These are phyloP conservation scores for Leptodirus hochenwartii DNA, from an alignment of 2,888 invertebrate species.

Conservation along the genomic window DNA sequence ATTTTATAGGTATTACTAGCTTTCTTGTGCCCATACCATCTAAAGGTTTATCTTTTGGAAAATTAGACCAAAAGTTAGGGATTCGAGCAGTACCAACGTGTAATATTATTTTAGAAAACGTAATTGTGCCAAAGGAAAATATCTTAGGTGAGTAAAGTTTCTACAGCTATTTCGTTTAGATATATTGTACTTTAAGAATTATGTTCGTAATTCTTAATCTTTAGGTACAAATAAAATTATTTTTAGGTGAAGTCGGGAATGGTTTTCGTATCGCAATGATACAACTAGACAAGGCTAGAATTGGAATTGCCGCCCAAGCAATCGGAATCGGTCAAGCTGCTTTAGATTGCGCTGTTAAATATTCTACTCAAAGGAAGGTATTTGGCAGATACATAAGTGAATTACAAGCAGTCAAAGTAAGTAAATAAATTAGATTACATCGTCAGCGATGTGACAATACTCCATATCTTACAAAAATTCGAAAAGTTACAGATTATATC, in stretches of 20 bases:
- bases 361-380: constrained; percentile 43
- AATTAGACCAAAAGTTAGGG: constrained; percentile 53
- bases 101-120: constrained; percentile 47
- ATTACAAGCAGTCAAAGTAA: constrained; percentile 47
- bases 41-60: constrained; percentile 42
- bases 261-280: constrained; percentile 61
- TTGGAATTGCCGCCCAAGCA: constrained; percentile 60
- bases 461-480: no score
- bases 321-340: constrained; percentile 59
- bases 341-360: constrained; percentile 51
- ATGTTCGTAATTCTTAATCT: no score
- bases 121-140: constrained; percentile 37
- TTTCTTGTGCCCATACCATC: constrained; percentile 49
- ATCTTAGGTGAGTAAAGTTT: constrained; percentile 19
- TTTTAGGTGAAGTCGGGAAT: constrained; percentile 35
- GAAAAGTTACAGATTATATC: no score
- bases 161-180: constrained; percentile 3
- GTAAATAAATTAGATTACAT: constrained; percentile 2
- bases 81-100: constrained; percentile 56
- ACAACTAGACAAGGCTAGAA: constrained; percentile 48
- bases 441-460: constrained; percentile 1
- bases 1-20: constrained; percentile 30
- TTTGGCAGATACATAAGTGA: constrained; percentile 48
- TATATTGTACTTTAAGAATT: no score
- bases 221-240: no score